Percentiles rank a stretch among this genome's conserved stretches.
phyloP scores from a whole-genome alignment of 2,797 vertebrate species.

The Erethizon dorsatum region DNA sequence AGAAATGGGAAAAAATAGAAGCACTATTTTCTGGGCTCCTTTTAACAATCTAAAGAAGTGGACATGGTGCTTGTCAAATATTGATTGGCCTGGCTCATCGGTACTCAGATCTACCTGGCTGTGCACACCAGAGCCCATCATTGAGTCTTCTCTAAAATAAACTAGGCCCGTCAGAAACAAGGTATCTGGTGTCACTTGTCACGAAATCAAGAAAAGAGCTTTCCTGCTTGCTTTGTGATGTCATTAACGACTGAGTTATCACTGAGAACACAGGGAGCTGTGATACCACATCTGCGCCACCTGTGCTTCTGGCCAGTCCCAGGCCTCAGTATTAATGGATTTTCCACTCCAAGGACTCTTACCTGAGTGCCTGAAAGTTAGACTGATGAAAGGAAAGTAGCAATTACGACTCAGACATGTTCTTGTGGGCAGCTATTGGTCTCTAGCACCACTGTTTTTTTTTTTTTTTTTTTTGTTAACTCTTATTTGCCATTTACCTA shows the following conservation, averaged over 20 bases:
- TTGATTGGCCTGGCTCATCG: background rate
- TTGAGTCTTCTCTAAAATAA: conserved; percentile 51
- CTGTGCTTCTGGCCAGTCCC: background rate
- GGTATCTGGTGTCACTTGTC: conserved; percentile 9
- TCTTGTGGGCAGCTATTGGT: conserved; percentile 45
- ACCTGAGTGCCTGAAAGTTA: conserved; percentile 72
- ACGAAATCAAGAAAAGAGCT: conserved; percentile 39
- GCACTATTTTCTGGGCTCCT: background rate
- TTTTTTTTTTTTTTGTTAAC: background rate
- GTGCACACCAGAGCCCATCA: background rate
- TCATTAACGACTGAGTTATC: conserved; percentile 65
- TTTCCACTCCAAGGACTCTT: conserved; percentile 68
- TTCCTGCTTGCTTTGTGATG: conserved; percentile 25
- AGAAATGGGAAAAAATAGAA: background rate
- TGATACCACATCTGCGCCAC: background rate
- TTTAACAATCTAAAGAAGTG: background rate
- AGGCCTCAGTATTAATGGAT: conserved; percentile 64
- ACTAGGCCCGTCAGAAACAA: background rate
- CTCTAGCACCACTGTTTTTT: background rate
- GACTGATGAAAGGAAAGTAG: conserved; percentile 72
- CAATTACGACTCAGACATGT: conserved; percentile 60
- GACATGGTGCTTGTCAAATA: background rate
- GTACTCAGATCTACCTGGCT: background rate
- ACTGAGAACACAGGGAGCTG: background rate
- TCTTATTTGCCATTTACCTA: conserved; percentile 56